Evolutionary conservation across 2,888 invertebrate species (phyloP).

Genomic region (Capitulum mitella): DNA sequence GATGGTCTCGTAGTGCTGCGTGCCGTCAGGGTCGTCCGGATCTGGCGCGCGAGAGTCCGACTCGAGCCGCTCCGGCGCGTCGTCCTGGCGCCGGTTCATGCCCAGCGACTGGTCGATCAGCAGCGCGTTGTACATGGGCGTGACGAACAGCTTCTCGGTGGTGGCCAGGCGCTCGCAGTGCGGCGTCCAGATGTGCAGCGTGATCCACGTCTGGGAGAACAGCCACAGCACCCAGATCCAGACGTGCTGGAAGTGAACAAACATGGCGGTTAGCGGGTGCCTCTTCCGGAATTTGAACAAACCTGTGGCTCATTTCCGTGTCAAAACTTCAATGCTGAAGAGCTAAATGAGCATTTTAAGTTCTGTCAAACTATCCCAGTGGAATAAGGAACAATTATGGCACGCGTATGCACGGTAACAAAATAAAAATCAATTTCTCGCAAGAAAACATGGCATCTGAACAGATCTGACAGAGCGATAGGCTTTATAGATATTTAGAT

Average conservation of each 20-base stretch:
- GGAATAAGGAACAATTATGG: no score
- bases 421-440: no score
- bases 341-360: no score
- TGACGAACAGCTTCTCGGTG: slow-evolving; percentile 89
- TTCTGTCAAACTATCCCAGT: no score
- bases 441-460: no score
- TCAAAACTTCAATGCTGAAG: no score
- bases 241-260: slow-evolving; percentile 64
- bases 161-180: slow-evolving; percentile 94
- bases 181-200: slow-evolving; percentile 95
- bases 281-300: no score
- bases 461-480: no score
- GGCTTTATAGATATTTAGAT: no score
- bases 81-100: slow-evolving; percentile 59
- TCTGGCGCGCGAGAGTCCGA: slow-evolving; percentile 77
- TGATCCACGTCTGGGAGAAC: slow-evolving; percentile 92
- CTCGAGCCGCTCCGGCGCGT: slow-evolving; percentile 65
- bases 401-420: no score
- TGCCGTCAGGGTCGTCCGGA: slow-evolving; percentile 37
- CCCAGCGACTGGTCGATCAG: slow-evolving; percentile 93
- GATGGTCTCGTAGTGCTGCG: slow-evolving; percentile 78
- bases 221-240: slow-evolving; percentile 92
- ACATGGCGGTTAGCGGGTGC: no score
- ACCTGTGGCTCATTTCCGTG: no score
- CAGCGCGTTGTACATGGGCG: slow-evolving; percentile 85